Conservation (phyloP, 2,888 invertebrate genomes). For the Trissolcus brochymenae region DNA sequence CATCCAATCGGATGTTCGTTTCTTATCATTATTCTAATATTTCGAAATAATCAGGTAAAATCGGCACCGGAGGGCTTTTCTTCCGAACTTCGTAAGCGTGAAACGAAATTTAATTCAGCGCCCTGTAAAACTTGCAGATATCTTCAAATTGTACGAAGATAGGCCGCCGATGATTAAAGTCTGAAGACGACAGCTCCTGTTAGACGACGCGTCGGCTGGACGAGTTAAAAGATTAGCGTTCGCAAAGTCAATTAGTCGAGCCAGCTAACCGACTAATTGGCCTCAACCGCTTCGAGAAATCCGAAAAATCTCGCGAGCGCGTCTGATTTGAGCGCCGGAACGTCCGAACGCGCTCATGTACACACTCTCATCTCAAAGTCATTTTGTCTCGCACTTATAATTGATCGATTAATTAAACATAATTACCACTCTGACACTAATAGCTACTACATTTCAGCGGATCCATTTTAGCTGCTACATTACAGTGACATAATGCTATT, state of each 20-base stretch:
- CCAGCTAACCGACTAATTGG: slow-evolving; percentile 70
- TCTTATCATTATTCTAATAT: too few species aligned
- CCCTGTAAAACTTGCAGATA: slow-evolving; percentile 36
- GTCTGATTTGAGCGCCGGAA: slow-evolving; percentile 7
- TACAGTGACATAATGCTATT: slow-evolving; percentile 21
- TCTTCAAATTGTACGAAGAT: slow-evolving; percentile 45
- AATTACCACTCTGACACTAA: slow-evolving; percentile 44
- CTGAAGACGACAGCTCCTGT: slow-evolving; percentile 25
- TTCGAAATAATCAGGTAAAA: too few species aligned
- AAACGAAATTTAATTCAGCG: slow-evolving; percentile 44
- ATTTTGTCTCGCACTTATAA: slow-evolving; percentile 11
- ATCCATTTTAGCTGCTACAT: slow-evolving; percentile 11
- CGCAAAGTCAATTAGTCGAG: slow-evolving; percentile 70
- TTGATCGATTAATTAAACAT: slow-evolving; percentile 33
- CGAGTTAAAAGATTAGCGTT: slow-evolving; percentile 66
- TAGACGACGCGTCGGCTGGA: slow-evolving; percentile 27
- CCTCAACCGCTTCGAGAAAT: slow-evolving; percentile 59
- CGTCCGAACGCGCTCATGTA: slow-evolving; percentile 6
- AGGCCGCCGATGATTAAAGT: slow-evolving; percentile 54
- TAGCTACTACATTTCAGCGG: slow-evolving; percentile 31
- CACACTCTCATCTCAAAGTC: too few species aligned
- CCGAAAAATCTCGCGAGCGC: slow-evolving; percentile 38
- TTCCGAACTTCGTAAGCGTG: slow-evolving; percentile 12
- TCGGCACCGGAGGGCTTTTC: slow-evolving; percentile 8
- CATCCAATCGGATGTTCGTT: too few species aligned